phyloP scores from a whole-genome alignment of 2,888 invertebrate genomes.

The Macrosoma leucophasiata region DNA sequence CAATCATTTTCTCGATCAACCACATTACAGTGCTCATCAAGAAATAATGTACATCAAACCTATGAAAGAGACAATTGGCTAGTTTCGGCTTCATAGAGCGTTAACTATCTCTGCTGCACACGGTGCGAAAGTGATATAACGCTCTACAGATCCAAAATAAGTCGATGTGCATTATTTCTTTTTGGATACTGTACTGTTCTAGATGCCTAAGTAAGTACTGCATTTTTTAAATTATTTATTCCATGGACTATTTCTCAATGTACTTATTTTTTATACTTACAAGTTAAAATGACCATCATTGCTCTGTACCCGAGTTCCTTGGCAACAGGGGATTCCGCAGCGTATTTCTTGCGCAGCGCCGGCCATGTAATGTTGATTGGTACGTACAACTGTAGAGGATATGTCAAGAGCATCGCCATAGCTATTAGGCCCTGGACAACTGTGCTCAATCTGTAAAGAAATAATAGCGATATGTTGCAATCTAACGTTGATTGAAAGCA shows the following conservation, averaged over 20 bases:
- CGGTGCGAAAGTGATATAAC: no score
- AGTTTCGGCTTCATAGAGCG: no score
- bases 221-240: no score
- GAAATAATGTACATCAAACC: no score
- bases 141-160: neutral
- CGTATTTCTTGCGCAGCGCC: slow-evolving; percentile 68
- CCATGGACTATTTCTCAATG: no score
- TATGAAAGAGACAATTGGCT: no score
- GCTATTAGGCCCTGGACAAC: slow-evolving; percentile 90
- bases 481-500: no score
- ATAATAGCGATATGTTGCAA: no score
- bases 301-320: slow-evolving; percentile 84
- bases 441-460: slow-evolving; percentile 81
- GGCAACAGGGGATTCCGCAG: slow-evolving; percentile 71
- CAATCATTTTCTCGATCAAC: neutral
- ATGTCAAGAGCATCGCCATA: slow-evolving; percentile 90
- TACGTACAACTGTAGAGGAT: slow-evolving; percentile 96
- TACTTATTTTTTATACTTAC: slow-evolving; percentile 76
- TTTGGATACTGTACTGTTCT: neutral
- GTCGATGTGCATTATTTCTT: neutral
- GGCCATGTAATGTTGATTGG: slow-evolving; percentile 95
- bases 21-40: no score
- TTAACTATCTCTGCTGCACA: no score
- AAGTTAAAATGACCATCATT: slow-evolving; percentile 84
- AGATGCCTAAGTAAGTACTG: no score